Evolutionary conservation across 2,888 invertebrate genomes (phyloP).

Genomic region (Athalia rosae): DNA sequence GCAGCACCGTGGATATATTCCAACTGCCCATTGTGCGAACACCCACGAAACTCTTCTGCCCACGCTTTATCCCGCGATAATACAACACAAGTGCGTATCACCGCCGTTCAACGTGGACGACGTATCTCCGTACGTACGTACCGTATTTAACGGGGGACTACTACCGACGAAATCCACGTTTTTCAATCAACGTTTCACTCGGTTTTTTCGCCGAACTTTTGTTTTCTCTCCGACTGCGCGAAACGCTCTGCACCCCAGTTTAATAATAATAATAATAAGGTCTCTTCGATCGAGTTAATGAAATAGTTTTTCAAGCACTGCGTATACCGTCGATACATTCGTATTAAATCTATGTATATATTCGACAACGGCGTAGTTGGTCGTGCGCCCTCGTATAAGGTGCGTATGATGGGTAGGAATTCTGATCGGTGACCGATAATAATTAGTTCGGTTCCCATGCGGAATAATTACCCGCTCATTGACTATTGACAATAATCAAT

Average conservation of each 20-base stretch:
- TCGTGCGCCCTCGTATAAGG: not conserved
- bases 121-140: no score
- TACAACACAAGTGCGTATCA: not conserved
- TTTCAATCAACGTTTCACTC: no score
- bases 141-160: no score
- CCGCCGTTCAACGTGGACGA: no score
- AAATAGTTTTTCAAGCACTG: no score
- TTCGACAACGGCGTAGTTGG: not conserved
- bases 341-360: not conserved
- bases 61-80: not conserved
- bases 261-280: no score
- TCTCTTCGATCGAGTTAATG: no score
- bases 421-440: slow-evolving; percentile 52
- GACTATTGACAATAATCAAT: slow-evolving; percentile 9
- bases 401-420: not conserved
- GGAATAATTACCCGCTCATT: slow-evolving; percentile 54
- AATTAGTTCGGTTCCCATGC: slow-evolving; percentile 58
- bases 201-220: no score
- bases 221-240: no score
- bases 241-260: no score
- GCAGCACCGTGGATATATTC: not conserved
- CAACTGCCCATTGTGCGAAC: slow-evolving; percentile 16
- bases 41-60: not conserved
- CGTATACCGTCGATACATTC: no score
- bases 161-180: no score